Conservation (phyloP, 1,140 invertebrate species). For the Euwallacea similis region DNA sequence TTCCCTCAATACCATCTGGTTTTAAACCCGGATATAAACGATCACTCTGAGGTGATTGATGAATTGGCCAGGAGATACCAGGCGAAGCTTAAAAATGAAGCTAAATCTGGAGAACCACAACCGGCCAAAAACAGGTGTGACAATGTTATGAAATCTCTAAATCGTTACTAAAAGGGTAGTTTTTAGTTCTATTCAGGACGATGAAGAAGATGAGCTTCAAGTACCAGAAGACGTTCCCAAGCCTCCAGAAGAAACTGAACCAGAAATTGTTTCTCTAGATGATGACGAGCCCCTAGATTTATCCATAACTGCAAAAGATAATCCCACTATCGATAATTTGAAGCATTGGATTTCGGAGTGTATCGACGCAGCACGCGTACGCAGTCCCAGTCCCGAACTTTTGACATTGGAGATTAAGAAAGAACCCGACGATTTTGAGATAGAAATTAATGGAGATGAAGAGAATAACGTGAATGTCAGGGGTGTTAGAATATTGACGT, state of each 20-base stretch:
- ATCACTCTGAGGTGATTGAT: slow-evolving; percentile 57
- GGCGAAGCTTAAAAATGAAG: slow-evolving; percentile 35
- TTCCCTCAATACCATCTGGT: slow-evolving; percentile 65
- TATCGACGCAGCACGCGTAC: slow-evolving; percentile 25
- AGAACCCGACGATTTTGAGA: neutral
- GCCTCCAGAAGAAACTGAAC: slow-evolving; percentile 3
- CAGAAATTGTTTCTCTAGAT: slow-evolving; percentile 13
- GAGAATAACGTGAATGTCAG: neutral
- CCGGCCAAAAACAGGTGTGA: neutral
- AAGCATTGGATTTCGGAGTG: slow-evolving; percentile 40
- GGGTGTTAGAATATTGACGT: slow-evolving; percentile 24
- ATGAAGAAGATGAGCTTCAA: slow-evolving; percentile 11
- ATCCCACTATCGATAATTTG: slow-evolving; percentile 32
- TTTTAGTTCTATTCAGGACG: neutral
- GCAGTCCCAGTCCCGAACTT: slow-evolving; percentile 42
- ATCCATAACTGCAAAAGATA: slow-evolving; percentile 11
- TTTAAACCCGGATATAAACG: slow-evolving; percentile 59
- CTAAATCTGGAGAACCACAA: no score
- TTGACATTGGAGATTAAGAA: slow-evolving; percentile 19
- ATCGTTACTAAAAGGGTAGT: neutral
- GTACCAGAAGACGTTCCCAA: neutral
- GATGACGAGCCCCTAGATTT: slow-evolving; percentile 34
- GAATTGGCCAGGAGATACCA: slow-evolving; percentile 56
- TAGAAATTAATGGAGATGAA: neutral
- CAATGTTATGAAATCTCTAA: neutral